Evolutionary conservation across 2,113 vertebrate genomes (phyloP).

Genomic region (Ursus arctos): DNA sequence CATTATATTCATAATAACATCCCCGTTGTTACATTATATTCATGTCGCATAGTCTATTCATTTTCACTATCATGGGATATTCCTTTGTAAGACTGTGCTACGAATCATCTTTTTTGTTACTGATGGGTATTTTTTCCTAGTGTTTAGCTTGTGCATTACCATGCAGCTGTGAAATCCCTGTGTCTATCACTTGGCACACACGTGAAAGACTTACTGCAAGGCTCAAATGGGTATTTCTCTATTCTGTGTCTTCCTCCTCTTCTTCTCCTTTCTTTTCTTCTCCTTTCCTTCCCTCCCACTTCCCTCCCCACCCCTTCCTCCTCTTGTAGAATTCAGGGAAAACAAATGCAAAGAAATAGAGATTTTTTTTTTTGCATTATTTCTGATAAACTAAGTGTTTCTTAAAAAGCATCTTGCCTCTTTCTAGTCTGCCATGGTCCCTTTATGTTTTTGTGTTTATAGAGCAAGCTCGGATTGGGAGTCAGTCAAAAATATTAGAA

Average conservation of each 20-base stretch:
- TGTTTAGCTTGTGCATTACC: background rate
- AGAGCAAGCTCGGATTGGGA: conserved; percentile 10
- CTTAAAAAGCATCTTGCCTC: background rate
- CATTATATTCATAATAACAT: background rate
- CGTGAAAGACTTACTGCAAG: background rate
- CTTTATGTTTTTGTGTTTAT: background rate
- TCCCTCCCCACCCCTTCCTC: background rate
- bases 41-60: background rate
- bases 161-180: background rate
- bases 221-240: background rate
- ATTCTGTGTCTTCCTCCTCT: background rate
- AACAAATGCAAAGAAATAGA: background rate
- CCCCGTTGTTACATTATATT: background rate
- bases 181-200: background rate
- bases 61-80: background rate
- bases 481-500: conserved; percentile 9
- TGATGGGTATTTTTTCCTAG: background rate
- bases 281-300: background rate
- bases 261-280: too few relatives aligned
- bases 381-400: background rate
- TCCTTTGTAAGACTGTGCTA: background rate
- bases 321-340: background rate
- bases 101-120: background rate
- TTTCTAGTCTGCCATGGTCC: background rate
- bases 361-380: background rate